These are phyloP conservation scores for Lasius platythorax DNA, from an alignment of 2,888 invertebrate species.

Conservation along the genomic window DNA sequence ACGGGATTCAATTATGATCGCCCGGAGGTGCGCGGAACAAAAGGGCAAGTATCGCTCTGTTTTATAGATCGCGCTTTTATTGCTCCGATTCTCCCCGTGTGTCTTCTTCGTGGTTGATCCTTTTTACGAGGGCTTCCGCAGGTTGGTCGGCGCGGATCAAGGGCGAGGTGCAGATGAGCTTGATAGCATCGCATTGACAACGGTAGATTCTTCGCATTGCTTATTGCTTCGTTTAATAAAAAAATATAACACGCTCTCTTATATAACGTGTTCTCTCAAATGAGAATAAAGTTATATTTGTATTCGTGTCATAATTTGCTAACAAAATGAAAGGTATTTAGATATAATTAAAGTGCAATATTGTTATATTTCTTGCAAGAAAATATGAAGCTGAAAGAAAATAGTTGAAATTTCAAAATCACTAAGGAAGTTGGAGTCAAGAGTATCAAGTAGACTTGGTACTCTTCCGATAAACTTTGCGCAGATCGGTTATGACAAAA, in stretches of 20 bases:
- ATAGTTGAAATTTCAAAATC: constrained; percentile 36
- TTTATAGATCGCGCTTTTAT: constrained; percentile 37
- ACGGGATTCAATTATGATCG: constrained; percentile 81
- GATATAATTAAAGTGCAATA: constrained; percentile 5
- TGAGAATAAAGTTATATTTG: not conserved
- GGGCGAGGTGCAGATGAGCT: not conserved
- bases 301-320: not conserved
- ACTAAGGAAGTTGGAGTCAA: constrained; percentile 35
- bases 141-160: not conserved
- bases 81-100: constrained; percentile 37
- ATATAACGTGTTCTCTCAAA: not conserved
- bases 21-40: constrained; percentile 60
- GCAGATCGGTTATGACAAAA: constrained; percentile 42
- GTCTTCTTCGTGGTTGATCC: constrained; percentile 28
- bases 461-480: constrained; percentile 26
- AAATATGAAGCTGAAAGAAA: constrained; percentile 14
- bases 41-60: constrained; percentile 59
- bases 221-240: not conserved
- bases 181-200: not conserved
- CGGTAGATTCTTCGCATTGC: not conserved
- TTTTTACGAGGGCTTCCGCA: not conserved
- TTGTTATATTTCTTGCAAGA: not conserved
- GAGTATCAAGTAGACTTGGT: constrained; percentile 12
- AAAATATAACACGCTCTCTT: not conserved
- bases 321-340: not conserved